A percentile compares a stretch with the other conserved stretches of the same genome.
Conservation (phyloP, 2,113 vertebrate species). For the Sturnus vulgaris region DNA sequence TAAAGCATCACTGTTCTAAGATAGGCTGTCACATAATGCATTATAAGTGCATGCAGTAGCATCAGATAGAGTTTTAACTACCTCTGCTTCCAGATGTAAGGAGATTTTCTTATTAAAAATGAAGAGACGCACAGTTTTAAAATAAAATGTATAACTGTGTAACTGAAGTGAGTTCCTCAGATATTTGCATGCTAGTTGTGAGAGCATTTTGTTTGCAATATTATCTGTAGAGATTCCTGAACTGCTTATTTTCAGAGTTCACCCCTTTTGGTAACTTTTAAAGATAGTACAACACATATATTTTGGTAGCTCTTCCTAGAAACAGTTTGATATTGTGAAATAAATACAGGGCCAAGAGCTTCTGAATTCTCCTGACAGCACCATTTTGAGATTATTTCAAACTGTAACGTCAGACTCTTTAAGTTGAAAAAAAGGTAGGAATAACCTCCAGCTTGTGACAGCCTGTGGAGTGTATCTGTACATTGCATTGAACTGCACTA, state of each 20-base stretch:
- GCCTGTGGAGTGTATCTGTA: background rate
- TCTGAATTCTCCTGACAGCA: background rate
- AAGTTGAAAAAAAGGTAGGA: background rate
- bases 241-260: background rate
- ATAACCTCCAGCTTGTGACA: background rate
- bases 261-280: background rate
- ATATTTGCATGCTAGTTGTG: background rate
- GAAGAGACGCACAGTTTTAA: background rate
- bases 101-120: background rate
- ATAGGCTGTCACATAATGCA: background rate
- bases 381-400: background rate
- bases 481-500: accelerated
- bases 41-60: background rate
- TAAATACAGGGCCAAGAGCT: background rate
- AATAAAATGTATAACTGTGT: background rate
- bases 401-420: background rate
- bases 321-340: background rate
- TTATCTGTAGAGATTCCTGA: background rate
- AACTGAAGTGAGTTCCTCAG: background rate
- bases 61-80: background rate
- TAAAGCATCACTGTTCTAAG: background rate
- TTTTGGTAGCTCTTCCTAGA: background rate
- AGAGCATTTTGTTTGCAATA: background rate
- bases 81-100: background rate
- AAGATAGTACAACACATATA: background rate